phyloP scores from a whole-genome alignment of 2,113 vertebrate genomes.

The Hyaena hyaena region DNA sequence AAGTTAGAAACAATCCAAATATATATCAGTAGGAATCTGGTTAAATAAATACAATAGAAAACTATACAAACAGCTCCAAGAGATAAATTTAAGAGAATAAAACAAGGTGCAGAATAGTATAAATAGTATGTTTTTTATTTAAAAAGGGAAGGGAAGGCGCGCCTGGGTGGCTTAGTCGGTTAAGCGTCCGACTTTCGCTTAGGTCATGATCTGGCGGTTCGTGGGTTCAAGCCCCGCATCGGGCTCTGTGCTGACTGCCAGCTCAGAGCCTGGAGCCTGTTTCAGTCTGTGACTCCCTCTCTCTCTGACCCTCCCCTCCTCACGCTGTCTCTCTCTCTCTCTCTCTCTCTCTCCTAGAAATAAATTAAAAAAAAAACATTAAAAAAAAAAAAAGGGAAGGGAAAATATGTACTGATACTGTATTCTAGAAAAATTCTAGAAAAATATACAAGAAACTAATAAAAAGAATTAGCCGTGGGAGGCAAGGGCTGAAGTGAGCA shows the following conservation, averaged over 20 bases:
- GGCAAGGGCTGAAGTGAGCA: not conserved
- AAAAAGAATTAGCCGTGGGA: not conserved
- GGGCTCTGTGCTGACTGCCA: too few relatives aligned
- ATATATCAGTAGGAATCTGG: not conserved
- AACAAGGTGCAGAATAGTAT: not conserved
- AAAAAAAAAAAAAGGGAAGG: not conserved
- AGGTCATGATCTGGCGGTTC: too few relatives aligned
- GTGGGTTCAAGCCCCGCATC: too few relatives aligned
- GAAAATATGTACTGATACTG: not conserved
- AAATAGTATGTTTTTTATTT: not conserved
- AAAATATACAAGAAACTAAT: not conserved
- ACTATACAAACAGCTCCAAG: not conserved
- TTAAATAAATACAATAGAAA: constrained; percentile 1
- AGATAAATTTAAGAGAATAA: not conserved
- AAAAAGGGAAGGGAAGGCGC: not conserved
- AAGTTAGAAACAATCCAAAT: not conserved
- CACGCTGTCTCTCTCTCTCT: too few relatives aligned
- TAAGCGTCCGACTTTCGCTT: too few relatives aligned
- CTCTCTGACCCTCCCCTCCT: too few relatives aligned
- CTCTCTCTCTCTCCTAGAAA: too few relatives aligned
- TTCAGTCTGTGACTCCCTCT: too few relatives aligned
- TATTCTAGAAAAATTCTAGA: not conserved
- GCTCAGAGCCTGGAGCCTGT: too few relatives aligned
- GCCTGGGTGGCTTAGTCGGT: too few relatives aligned
- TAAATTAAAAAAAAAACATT: too few relatives aligned